Base-by-base conservation (phyloP, 2,888 invertebrate species). In the Drosophila mettleri region DNA sequence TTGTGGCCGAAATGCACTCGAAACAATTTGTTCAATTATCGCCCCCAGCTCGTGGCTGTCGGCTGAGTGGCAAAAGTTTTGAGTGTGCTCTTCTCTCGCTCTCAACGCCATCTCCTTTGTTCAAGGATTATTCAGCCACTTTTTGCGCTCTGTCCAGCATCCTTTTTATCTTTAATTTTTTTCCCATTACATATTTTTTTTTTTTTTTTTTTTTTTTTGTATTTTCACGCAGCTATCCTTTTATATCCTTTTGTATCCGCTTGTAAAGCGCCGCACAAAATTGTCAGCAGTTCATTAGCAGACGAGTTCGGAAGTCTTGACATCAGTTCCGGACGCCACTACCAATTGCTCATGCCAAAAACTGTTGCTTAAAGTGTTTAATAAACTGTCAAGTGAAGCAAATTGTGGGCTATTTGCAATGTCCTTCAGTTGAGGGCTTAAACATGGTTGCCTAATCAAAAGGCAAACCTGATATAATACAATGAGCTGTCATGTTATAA, bases 21-120 rank as follows among this genome's bases (percentile, higher is more conserved):
- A 88, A 89, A 89, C 88, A 89, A 89, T 87, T 89, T 89, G 80
- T 79, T 78, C 87, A 82, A 82, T 87, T 84, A 87, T 86, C 80
- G 82, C 80, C 69, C 34, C 24, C 57, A 10, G n/a, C 52, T 22
- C 43, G 16, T 22, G 22, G 46, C 51, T 45, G 55, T 29, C 49
- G 64, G 75, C 63, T 69, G 80, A 69, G 77, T 80, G 79, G 79
- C 74, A 74, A 84, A 86, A 84, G 71, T 84, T 86, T 84, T 81
- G 78, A 70, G 74, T 58, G 65, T 63, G 59, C 67, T 60, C 62
- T 39, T 29, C 66, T 52, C 65, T 33, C 9, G 48, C 48, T 33
- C 48, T 49, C 34, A 14, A 49, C 49, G 38, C 36, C 48, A 52
- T 39, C 31, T 59, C 60, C 39, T 65, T 74, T 62, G 52, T 45